Evolutionary conservation across 2,888 invertebrate species (phyloP), one percentile per base, ranked within the genome.

Genomic region (Patella ulyssiponensis): DNA sequence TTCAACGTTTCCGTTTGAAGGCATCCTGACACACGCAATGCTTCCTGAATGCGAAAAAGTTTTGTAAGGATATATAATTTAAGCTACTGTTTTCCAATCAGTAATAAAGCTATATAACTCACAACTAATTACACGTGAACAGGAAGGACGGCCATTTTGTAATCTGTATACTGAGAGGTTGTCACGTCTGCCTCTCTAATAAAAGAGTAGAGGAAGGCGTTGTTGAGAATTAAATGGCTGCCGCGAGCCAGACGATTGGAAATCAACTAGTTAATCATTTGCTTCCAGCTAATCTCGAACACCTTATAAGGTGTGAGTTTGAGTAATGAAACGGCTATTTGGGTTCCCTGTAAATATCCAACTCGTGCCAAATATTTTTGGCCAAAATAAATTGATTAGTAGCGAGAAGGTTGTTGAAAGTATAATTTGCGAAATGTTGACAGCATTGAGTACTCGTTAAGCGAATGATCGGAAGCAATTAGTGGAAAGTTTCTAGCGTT

Each of bases 291-390:
- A 44, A 44, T 44, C 33, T 51, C 64, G 20, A 44, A 20, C 44
- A 72, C 64, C 51, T 64, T 33, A 58, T 27, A 75, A 58, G 71
- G 58, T 54, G 20, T 70, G 73, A 76, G 74, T 76, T 70, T 33
- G 51, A 64, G 74, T 79, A 76, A 79, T 70, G 70, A 79, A 73
- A 74, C 79, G 76, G 79, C 70, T 76, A 76, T 79, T 79, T 79
- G 79, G 70, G 58, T 64, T 73, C 73, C 53, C 73, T 33, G 71
- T 23, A 74, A 33, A 72, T 74, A 72, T 74, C 69, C 76, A 69
- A 72, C 77, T 78, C 79, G 77, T 71, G 80, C 79, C 81, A 82
- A 82, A 82, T 82, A 81, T 82, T 82, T 80, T 82, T 77, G 82
- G 76, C 77, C 75, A 80, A 81, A 81, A 81, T 80, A 82, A 81